These are phyloP conservation scores for Riparia riparia DNA, from an alignment of 2,113 vertebrate genomes.

Conservation along the genomic window DNA sequence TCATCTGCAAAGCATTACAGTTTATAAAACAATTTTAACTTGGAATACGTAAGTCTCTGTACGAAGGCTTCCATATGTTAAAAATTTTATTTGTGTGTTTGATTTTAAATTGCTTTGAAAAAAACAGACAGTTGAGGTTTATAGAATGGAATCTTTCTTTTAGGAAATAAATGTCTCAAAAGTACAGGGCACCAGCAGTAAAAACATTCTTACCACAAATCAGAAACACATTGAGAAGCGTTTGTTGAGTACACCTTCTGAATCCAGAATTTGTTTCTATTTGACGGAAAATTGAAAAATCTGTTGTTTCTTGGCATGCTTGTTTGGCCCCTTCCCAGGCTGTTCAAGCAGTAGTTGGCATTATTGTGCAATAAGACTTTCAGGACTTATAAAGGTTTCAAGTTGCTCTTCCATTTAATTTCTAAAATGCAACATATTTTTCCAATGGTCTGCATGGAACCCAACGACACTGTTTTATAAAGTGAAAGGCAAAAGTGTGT, in stretches of 20 bases:
- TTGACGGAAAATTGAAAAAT: slow-evolving; percentile 81
- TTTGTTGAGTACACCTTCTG: slow-evolving; percentile 73
- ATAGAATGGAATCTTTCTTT: slow-evolving; percentile 84
- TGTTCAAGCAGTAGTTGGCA: slow-evolving; percentile 44
- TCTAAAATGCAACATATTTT: slow-evolving; percentile 76
- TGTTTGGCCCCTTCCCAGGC: slow-evolving; percentile 76
- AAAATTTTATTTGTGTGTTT: slow-evolving; percentile 86
- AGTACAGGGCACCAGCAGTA: slow-evolving; percentile 82
- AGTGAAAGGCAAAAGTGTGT: slow-evolving; percentile 73
- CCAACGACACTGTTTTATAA: slow-evolving; percentile 75
- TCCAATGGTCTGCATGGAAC: slow-evolving; percentile 73
- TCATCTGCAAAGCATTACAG: slow-evolving; percentile 93
- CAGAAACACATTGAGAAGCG: slow-evolving; percentile 79
- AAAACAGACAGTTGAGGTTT: slow-evolving; percentile 90
- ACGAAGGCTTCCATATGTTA: slow-evolving; percentile 93
- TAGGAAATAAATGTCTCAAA: slow-evolving; percentile 82
- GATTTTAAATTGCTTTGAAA: slow-evolving; percentile 90
- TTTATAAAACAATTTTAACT: slow-evolving; percentile 91
- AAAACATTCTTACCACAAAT: slow-evolving; percentile 90
- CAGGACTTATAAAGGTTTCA: slow-evolving; percentile 12
- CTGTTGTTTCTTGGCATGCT: slow-evolving; percentile 79
- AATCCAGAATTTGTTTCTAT: slow-evolving; percentile 82
- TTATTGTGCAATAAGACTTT: slow-evolving; percentile 53
- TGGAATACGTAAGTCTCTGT: slow-evolving; percentile 87
- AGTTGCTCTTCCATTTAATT: slow-evolving; percentile 44